Percentiles rank a stretch among this genome's conserved stretches.
phyloP scores from a whole-genome alignment of 2,888 invertebrate species.

The Furcula furcula region DNA sequence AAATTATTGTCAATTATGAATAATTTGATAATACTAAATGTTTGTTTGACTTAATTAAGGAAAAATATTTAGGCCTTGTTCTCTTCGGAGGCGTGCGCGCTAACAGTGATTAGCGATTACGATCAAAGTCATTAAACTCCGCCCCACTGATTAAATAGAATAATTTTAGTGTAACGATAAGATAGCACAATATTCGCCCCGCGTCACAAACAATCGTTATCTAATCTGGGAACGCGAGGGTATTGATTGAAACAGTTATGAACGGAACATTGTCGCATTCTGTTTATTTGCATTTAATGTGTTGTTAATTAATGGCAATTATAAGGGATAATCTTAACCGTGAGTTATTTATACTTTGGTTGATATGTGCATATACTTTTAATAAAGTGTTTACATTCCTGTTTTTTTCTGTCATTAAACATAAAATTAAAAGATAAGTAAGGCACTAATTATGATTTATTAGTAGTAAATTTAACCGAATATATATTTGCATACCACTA shows the following conservation, averaged over 20 bases:
- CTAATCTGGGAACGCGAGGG: conserved; percentile 56
- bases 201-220: conserved; percentile 49
- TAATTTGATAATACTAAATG: too few species aligned
- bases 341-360: conserved; percentile 24
- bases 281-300: conserved; percentile 37
- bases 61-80: too few species aligned
- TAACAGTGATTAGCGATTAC: too few species aligned
- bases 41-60: too few species aligned
- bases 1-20: too few species aligned
- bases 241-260: conserved; percentile 59
- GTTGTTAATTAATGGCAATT: conserved; percentile 23
- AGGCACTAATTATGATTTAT: too few species aligned
- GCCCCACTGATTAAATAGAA: conserved; percentile 38
- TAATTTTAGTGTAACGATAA: conserved; percentile 55
- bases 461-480: too few species aligned
- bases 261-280: conserved; percentile 40
- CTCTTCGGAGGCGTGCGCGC: too few species aligned
- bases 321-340: conserved; percentile 14
- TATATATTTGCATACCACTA: too few species aligned
- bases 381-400: conserved; percentile 31
- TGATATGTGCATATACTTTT: conserved; percentile 32
- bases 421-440: too few species aligned
- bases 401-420: too few species aligned
- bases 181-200: conserved; percentile 55
- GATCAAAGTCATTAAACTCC: conserved; percentile 4